Conservation (phyloP, 2,113 vertebrate species). For the Erpornis zantholeuca region DNA sequence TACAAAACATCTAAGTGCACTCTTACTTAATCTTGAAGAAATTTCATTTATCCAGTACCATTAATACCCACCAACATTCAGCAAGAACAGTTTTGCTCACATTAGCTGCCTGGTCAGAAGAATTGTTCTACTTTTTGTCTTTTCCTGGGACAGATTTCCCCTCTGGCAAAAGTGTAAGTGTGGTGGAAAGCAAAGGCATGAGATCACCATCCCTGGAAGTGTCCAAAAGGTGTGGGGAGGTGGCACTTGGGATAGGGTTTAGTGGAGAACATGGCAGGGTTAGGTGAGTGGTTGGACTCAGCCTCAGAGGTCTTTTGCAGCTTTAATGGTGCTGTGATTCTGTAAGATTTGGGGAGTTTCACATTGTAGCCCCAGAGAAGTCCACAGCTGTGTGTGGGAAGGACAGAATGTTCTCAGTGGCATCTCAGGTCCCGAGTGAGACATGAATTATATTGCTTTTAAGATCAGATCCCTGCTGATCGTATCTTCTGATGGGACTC, state of each 20-base stretch:
- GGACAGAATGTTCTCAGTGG: background rate
- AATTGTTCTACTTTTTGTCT: background rate
- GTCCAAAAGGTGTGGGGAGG: background rate
- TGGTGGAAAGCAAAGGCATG: background rate
- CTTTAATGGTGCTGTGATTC: background rate
- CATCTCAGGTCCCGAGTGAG: background rate
- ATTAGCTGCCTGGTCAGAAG: background rate
- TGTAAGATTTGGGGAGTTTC: background rate
- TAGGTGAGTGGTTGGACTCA: background rate
- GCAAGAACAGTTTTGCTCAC: background rate
- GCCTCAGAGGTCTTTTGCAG: background rate
- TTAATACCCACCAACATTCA: background rate
- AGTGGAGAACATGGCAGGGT: background rate
- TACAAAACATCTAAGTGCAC: background rate
- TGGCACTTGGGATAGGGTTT: background rate
- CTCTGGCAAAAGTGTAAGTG: rapidly evolving
- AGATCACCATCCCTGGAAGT: background rate
- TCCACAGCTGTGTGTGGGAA: background rate
- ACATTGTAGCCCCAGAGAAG: background rate
- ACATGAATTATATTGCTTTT: background rate
- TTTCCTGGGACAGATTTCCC: background rate
- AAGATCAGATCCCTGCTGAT: background rate
- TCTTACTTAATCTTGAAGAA: background rate
- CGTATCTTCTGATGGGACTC: background rate
- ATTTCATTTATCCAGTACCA: background rate